Percentiles rank a stretch among this genome's conserved stretches.
These are phyloP conservation scores for Drosophila ohnishii DNA, from an alignment of 1,140 invertebrate species.

Conservation along the genomic window DNA sequence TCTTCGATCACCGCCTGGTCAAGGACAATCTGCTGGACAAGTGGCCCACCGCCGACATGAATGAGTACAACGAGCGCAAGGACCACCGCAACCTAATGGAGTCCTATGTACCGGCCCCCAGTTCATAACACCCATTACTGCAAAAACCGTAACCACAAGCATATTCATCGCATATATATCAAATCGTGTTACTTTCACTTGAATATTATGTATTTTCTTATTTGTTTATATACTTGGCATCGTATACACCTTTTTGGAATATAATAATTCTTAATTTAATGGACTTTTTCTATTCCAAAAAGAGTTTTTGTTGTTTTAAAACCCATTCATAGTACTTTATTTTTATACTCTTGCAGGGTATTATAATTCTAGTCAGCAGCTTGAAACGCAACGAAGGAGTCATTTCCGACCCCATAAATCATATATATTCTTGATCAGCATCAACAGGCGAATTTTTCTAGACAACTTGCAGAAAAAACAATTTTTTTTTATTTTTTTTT, in stretches of 20 bases:
- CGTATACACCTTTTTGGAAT: too few species aligned
- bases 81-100: conserved; percentile 83
- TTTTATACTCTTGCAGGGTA: not conserved
- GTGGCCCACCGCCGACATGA: conserved; percentile 72
- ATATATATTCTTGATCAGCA: too few species aligned
- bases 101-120: conserved; percentile 76
- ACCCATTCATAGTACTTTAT: not conserved
- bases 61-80: conserved; percentile 78
- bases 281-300: too few species aligned
- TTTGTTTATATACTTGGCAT: not conserved
- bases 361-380: too few species aligned
- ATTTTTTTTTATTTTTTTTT: too few species aligned
- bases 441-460: too few species aligned
- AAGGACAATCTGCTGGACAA: conserved; percentile 81
- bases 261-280: too few species aligned
- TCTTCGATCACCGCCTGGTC: conserved; percentile 79
- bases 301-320: not conserved
- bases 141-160: not conserved
- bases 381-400: too few species aligned
- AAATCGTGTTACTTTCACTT: too few species aligned
- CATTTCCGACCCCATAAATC: too few species aligned
- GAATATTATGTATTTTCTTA: not conserved
- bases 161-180: not conserved
- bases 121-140: conserved; percentile 11
- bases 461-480: too few species aligned